Evolutionary conservation across 2,113 vertebrate genomes (phyloP).

Genomic region (Ascaphus truei): DNA sequence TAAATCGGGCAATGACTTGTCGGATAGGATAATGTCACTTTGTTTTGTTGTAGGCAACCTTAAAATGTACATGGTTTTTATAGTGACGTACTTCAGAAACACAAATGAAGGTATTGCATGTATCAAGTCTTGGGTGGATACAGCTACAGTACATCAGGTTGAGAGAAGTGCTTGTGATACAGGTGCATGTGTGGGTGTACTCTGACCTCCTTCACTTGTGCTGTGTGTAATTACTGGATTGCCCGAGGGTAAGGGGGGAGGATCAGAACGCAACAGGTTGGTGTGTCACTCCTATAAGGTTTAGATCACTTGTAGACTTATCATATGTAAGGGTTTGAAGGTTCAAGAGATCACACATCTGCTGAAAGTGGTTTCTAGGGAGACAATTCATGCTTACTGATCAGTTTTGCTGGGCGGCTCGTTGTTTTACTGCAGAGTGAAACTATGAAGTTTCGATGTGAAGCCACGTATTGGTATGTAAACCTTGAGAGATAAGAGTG

Average conservation of each 20-base stretch:
- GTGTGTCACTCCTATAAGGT: background rate
- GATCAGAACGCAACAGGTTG: conserved; percentile 41
- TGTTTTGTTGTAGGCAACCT: too few relatives aligned
- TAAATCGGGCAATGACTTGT: too few relatives aligned
- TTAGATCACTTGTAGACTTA: background rate
- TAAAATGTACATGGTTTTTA: too few relatives aligned
- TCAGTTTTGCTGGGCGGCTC: background rate
- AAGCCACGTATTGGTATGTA: conserved; percentile 52
- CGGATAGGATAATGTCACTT: too few relatives aligned
- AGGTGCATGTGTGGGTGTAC: conserved; percentile 32
- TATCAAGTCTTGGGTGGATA: too few relatives aligned
- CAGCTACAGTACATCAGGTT: too few relatives aligned
- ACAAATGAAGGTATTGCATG: too few relatives aligned
- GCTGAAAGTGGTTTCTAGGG: too few relatives aligned
- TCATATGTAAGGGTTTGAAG: too few relatives aligned
- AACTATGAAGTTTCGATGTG: conserved; percentile 69
- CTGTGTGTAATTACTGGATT: background rate
- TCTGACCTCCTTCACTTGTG: conserved; percentile 23
- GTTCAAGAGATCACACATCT: too few relatives aligned
- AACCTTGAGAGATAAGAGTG: conserved; percentile 29
- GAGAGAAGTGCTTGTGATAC: background rate
- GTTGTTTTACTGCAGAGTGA: conserved; percentile 39
- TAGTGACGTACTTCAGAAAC: too few relatives aligned
- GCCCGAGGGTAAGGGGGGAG: conserved; percentile 32
- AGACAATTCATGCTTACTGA: too few relatives aligned